These are phyloP conservation scores for Lepeophtheirus nordmannii DNA, from an alignment of 2,888 invertebrate species.

Conservation along the genomic window DNA sequence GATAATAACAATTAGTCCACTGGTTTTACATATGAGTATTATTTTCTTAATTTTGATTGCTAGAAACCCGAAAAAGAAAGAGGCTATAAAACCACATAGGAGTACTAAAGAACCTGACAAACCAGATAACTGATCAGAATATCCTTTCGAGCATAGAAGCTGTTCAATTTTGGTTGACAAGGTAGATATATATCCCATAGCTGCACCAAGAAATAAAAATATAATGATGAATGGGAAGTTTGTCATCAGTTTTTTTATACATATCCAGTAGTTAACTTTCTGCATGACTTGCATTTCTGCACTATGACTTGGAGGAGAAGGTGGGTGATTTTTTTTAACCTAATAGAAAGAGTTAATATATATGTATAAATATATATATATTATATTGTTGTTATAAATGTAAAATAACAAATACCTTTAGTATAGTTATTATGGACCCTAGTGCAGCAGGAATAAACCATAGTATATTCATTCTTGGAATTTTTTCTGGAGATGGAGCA, in stretches of 20 bases:
- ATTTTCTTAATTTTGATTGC: slow-evolving; percentile 13
- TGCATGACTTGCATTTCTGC: background rate
- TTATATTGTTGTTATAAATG: background rate
- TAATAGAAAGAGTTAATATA: too few relatives aligned
- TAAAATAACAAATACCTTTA: slow-evolving; percentile 7
- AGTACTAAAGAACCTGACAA: slow-evolving; percentile 13
- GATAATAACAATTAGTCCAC: slow-evolving; percentile 6
- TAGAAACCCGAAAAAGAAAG: slow-evolving; percentile 11
- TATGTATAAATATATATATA: background rate
- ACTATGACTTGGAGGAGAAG: slow-evolving; percentile 1
- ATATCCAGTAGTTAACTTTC: background rate
- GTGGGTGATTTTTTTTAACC: background rate
- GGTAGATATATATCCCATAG: slow-evolving; percentile 15
- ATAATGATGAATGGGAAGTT: slow-evolving; percentile 18
- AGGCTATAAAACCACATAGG: background rate
- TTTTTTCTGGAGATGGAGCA: slow-evolving; percentile 2
- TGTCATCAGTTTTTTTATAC: slow-evolving; percentile 17
- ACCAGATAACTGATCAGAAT: slow-evolving; percentile 17
- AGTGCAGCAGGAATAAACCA: slow-evolving; percentile 21
- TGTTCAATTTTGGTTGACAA: slow-evolving; percentile 22
- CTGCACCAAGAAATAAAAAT: slow-evolving; percentile 22
- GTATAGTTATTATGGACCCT: slow-evolving; percentile 5
- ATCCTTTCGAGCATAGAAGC: slow-evolving; percentile 16
- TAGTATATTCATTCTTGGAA: slow-evolving; percentile 18
- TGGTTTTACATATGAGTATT: slow-evolving; percentile 12